Evolutionary conservation across 2,797 vertebrate genomes (phyloP).

Genomic region (Oreonectes daqikongensis): DNA sequence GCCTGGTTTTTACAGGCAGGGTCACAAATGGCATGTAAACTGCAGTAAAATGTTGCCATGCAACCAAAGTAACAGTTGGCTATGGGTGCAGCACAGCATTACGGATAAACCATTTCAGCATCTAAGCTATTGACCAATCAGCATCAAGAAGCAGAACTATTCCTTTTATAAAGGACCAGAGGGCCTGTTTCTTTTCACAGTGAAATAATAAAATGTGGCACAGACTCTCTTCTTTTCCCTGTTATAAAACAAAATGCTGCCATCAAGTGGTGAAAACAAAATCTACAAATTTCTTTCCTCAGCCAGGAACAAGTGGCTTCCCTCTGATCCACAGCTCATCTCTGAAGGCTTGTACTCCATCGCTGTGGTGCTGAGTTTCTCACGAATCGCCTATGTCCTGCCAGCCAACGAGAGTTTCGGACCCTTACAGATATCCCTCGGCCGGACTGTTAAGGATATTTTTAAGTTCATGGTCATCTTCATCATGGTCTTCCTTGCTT

Average conservation of each 20-base stretch:
- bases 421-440: slow-evolving; percentile 84
- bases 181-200: neutral
- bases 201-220: neutral
- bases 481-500: slow-evolving; percentile 88
- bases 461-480: slow-evolving; percentile 92
- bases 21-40: neutral
- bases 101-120: neutral
- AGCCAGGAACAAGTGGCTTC: slow-evolving; percentile 88
- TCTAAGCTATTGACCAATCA: slow-evolving; percentile 15
- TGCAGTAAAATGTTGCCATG: no score
- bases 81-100: neutral
- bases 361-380: slow-evolving; percentile 86
- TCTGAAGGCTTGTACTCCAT: slow-evolving; percentile 87
- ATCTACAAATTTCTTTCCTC: slow-evolving; percentile 45
- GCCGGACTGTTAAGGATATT: slow-evolving; percentile 86
- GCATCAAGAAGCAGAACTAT: neutral
- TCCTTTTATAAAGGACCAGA: neutral
- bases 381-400: slow-evolving; percentile 85
- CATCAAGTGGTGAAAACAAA: slow-evolving; percentile 37
- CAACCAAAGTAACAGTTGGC: neutral
- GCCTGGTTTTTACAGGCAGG: no score
- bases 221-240: slow-evolving; percentile 3
- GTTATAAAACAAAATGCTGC: slow-evolving; percentile 34
- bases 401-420: slow-evolving; percentile 87
- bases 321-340: slow-evolving; percentile 87